Evolutionary conservation across 2,113 vertebrate genomes (phyloP).

Genomic region (Perccottus glenii): DNA sequence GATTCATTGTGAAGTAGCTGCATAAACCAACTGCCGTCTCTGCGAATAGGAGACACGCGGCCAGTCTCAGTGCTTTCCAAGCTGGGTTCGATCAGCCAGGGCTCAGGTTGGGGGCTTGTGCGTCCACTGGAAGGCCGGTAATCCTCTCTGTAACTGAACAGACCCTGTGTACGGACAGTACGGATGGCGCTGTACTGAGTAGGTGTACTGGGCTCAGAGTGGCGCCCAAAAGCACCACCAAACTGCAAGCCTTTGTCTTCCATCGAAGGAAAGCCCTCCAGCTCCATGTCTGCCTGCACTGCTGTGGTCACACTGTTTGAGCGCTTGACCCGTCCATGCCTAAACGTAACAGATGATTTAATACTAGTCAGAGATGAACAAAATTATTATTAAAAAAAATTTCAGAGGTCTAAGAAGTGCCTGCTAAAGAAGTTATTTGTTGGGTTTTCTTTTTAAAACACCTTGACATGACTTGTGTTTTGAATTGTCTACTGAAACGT

Average conservation of each 20-base stretch:
- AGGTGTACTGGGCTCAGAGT: conserved; percentile 97
- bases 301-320: conserved; percentile 98
- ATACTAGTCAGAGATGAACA: neutral
- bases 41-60: conserved; percentile 86
- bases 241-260: conserved; percentile 98
- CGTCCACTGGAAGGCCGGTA: conserved; percentile 89
- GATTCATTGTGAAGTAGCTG: conserved; percentile 96
- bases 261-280: conserved; percentile 93
- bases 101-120: conserved; percentile 86
- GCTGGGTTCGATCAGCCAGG: conserved; percentile 88
- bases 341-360: conserved; percentile 47
- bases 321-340: conserved; percentile 93
- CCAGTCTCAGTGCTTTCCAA: conserved; percentile 85
- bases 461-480: no score
- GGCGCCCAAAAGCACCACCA: conserved; percentile 91
- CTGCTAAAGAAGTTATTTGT: neutral
- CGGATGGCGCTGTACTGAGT: conserved; percentile 93
- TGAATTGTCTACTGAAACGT: no score
- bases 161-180: conserved; percentile 95
- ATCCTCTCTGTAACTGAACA: conserved; percentile 98
- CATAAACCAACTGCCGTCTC: conserved; percentile 97
- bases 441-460: no score
- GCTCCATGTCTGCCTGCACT: conserved; percentile 95
- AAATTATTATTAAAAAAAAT: no score
- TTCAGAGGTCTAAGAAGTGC: neutral